These are phyloP conservation scores for Orthosia cruda DNA, from an alignment of 2,888 invertebrate genomes.

Conservation along the genomic window DNA sequence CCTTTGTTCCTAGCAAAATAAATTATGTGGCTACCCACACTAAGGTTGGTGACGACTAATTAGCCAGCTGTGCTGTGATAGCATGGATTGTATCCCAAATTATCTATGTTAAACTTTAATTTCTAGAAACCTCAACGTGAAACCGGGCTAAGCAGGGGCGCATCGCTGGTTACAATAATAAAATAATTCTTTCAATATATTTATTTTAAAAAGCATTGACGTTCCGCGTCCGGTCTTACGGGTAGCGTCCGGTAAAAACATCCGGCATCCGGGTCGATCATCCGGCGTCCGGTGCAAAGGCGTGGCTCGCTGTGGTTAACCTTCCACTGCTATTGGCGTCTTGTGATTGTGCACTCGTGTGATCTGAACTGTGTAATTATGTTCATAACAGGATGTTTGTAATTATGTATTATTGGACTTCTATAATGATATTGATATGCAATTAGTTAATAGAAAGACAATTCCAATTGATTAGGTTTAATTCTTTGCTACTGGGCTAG, in stretches of 20 bases:
- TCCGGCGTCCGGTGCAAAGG: conserved; percentile 41
- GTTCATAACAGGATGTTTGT: conserved; percentile 9
- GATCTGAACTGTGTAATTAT: conserved; percentile 31
- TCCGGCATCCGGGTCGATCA: conserved; percentile 44
- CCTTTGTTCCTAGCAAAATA: no score
- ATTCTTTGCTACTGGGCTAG: background rate
- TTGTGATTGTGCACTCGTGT: conserved; percentile 42
- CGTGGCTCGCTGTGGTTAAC: conserved; percentile 33
- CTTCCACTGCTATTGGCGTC: conserved; percentile 37
- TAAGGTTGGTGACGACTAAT: no score
- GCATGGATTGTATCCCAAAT: no score
- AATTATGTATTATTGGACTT: conserved; percentile 7
- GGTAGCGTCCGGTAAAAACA: conserved; percentile 21
- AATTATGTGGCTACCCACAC: no score
- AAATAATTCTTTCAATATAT: conserved; percentile 34
- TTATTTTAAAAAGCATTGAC: conserved; percentile 29
- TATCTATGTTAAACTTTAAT: no score
- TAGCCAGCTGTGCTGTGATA: no score
- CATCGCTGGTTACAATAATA: background rate
- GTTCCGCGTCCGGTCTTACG: conserved; percentile 24
- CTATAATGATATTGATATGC: background rate
- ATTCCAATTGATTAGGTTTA: background rate
- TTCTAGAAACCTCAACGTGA: no score
- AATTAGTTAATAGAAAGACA: background rate
- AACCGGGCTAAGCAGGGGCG: background rate